A percentile compares a stretch with the other conserved stretches of the same genome.
Conservation (phyloP, 2,797 vertebrate genomes). For the Cuniculus paca region DNA sequence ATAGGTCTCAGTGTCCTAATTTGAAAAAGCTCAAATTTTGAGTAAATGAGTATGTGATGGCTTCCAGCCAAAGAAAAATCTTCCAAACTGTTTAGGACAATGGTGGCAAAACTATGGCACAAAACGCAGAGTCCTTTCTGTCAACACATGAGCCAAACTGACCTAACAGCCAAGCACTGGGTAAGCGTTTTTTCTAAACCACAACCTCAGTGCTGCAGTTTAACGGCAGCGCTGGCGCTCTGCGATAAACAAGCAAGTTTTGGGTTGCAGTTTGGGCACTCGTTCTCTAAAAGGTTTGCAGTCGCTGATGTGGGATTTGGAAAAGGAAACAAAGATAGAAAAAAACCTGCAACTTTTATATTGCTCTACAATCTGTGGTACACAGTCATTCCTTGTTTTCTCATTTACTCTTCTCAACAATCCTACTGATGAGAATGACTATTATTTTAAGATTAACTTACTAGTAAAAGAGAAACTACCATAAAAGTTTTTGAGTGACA, state of each 20-base stretch:
- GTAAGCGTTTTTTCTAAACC: neutral
- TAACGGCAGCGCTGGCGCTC: neutral
- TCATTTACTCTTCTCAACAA: slow-evolving; percentile 47
- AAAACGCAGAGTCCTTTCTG: neutral
- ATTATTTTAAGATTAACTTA: neutral
- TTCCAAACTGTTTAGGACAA: neutral
- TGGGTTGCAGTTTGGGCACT: neutral
- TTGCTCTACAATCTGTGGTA: neutral
- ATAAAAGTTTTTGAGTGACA: slow-evolving; percentile 2
- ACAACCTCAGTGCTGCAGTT: neutral
- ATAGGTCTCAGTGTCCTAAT: neutral
- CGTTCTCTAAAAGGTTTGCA: neutral
- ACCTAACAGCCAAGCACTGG: neutral
- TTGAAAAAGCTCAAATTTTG: neutral
- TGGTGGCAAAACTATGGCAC: neutral
- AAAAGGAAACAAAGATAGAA: neutral
- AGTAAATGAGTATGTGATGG: neutral
- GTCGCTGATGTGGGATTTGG: neutral
- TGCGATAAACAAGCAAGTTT: neutral
- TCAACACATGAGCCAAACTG: neutral
- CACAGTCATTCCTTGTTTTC: neutral
- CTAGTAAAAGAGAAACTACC: slow-evolving; percentile 28
- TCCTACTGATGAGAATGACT: neutral
- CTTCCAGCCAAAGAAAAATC: neutral
- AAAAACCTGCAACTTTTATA: neutral